Conservation (phyloP, 1,140 invertebrate genomes). For the Drosophila tropicalis region DNA sequence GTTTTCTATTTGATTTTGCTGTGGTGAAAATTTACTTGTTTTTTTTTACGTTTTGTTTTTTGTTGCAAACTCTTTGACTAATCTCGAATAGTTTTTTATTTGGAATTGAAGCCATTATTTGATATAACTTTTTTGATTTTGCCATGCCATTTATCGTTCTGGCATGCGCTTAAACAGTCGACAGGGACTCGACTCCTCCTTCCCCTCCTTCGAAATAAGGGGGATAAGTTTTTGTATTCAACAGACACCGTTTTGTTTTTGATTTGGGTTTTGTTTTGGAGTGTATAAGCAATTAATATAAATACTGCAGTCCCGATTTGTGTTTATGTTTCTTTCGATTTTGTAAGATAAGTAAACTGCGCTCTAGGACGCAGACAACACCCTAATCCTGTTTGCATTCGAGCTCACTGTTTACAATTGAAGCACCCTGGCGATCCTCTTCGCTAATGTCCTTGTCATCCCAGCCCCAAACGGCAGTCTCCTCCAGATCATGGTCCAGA, state of each 20-base stretch:
- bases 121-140: slow-evolving; percentile 40
- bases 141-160: slow-evolving; percentile 22
- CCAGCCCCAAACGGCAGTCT: slow-evolving; percentile 86
- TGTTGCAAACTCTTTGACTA: slow-evolving; percentile 45
- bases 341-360: slow-evolving; percentile 27
- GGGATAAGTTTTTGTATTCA: slow-evolving; percentile 18
- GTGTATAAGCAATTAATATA: slow-evolving; percentile 50
- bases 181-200: slow-evolving; percentile 16
- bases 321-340: slow-evolving; percentile 28
- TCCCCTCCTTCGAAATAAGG: not conserved
- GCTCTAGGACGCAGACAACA: slow-evolving; percentile 19
- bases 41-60: slow-evolving; percentile 16
- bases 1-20: slow-evolving; percentile 29
- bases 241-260: slow-evolving; percentile 48
- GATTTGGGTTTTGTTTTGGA: slow-evolving; percentile 25
- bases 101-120: slow-evolving; percentile 76
- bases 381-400: slow-evolving; percentile 61
- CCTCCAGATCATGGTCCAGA: slow-evolving; percentile 83
- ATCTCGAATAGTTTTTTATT: slow-evolving; percentile 66
- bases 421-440: slow-evolving; percentile 84
- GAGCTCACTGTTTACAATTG: slow-evolving; percentile 66
- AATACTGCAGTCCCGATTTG: slow-evolving; percentile 64
- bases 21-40: slow-evolving; percentile 23
- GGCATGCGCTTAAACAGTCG: slow-evolving; percentile 23
- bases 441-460: slow-evolving; percentile 85